These are phyloP conservation scores for Rhynchopsitta pachyrhyncha DNA, from an alignment of 2,113 vertebrate genomes.

Conservation along the genomic window DNA sequence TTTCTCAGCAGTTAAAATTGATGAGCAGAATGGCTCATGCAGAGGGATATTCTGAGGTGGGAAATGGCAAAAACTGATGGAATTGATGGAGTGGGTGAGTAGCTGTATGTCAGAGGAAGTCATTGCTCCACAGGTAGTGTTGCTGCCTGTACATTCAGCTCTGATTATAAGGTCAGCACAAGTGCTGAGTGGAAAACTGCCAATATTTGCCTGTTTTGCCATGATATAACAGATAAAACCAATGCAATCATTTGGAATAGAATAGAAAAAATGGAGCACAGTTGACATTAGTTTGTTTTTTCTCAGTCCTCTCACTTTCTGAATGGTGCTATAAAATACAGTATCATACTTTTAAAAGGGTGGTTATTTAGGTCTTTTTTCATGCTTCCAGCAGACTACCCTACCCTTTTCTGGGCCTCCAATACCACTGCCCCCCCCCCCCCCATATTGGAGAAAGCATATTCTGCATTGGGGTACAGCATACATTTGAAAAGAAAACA, in stretches of 20 bases:
- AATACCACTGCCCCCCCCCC: not conserved
- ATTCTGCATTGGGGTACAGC: not conserved
- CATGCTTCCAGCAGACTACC: not conserved
- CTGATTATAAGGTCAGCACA: not conserved
- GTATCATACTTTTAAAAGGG: not conserved
- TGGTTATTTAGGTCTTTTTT: not conserved
- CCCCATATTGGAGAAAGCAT: not conserved
- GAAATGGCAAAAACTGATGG: not conserved
- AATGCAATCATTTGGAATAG: not conserved
- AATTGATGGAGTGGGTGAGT: not conserved
- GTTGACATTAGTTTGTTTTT: not conserved
- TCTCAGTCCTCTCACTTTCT: not conserved
- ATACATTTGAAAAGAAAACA: not conserved
- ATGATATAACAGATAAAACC: not conserved
- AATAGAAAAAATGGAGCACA: not conserved
- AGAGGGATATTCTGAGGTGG: not conserved
- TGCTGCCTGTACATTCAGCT: not conserved
- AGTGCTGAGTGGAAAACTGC: not conserved
- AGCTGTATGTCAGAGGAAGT: rapidly evolving
- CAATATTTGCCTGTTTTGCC: not conserved
- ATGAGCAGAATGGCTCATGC: not conserved
- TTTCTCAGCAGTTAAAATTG: not conserved
- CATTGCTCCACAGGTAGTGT: not conserved
- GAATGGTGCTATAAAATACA: not conserved
- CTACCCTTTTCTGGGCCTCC: conserved; percentile 30